These are phyloP conservation scores for Lysiphlebus fabarum DNA, from an alignment of 1,140 invertebrate species.

Conservation along the genomic window DNA sequence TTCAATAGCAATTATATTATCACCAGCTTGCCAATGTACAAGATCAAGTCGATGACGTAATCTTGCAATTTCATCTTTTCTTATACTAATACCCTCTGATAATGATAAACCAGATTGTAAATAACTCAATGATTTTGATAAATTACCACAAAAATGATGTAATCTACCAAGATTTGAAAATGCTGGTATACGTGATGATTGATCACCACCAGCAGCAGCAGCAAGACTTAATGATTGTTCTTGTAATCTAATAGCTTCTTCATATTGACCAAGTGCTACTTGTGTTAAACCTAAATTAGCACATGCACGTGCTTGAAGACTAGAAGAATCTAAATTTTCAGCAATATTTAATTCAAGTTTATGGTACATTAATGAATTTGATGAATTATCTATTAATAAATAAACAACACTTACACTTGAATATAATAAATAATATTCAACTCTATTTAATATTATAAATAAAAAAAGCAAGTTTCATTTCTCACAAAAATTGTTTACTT, in stretches of 20 bases:
- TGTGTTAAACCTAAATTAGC: conserved; percentile 86
- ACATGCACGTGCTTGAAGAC: conserved; percentile 77
- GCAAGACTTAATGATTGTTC: conserved; percentile 81
- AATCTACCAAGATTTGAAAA: conserved; percentile 68
- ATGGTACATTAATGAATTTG: conserved; percentile 80
- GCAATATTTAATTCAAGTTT: conserved; percentile 83
- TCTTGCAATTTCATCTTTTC: conserved; percentile 85
- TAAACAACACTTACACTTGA: conserved; percentile 90
- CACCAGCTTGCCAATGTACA: conserved; percentile 81
- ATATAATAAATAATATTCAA: too few species aligned
- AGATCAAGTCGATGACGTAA: conserved; percentile 85
- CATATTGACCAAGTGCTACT: conserved; percentile 80
- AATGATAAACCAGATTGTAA: conserved; percentile 83
- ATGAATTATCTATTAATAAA: conserved; percentile 85
- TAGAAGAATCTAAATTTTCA: conserved; percentile 68
- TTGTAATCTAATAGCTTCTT: conserved; percentile 82
- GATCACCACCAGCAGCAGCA: conserved; percentile 71
- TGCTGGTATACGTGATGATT: conserved; percentile 68
- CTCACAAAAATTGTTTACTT: too few species aligned
- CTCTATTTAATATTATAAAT: too few species aligned
- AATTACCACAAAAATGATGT: conserved; percentile 83
- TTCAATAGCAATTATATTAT: conserved; percentile 78
- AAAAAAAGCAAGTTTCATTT: too few species aligned
- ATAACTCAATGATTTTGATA: conserved; percentile 81
- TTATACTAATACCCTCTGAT: conserved; percentile 79